phyloP scores from a whole-genome alignment of 2,888 invertebrate species.

The Mythimna impura region DNA sequence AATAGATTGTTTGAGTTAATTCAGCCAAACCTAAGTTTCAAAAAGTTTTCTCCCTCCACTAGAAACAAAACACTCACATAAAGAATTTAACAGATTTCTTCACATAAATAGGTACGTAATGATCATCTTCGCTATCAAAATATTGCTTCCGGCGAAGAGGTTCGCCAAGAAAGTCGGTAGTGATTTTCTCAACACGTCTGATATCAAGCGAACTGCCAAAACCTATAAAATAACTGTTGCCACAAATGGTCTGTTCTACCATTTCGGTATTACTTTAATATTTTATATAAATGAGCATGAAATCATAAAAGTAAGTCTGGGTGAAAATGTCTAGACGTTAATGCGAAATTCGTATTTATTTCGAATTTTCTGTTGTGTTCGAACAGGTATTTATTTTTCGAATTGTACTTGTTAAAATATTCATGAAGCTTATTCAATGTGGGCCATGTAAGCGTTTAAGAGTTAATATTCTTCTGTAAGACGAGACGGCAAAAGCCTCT shows the following conservation, averaged over 20 bases:
- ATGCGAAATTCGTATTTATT: slow-evolving; percentile 3
- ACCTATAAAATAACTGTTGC: slow-evolving; percentile 34
- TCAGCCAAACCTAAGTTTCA: not conserved
- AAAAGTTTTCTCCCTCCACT: not conserved
- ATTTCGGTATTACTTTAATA: slow-evolving; percentile 15
- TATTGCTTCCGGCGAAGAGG: slow-evolving; percentile 32
- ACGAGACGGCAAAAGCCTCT: slow-evolving; percentile 61
- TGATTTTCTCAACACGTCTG: slow-evolving; percentile 33
- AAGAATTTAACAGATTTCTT: slow-evolving; percentile 19
- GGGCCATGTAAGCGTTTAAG: slow-evolving; percentile 60
- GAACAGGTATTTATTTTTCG: slow-evolving; percentile 41
- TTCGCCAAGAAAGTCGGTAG: slow-evolving; percentile 43
- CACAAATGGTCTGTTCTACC: slow-evolving; percentile 22
- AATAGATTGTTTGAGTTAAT: slow-evolving; percentile 4
- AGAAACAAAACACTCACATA: not conserved
- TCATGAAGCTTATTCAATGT: slow-evolving; percentile 58
- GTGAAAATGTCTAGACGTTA: slow-evolving; percentile 5
- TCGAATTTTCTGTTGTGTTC: slow-evolving; percentile 13
- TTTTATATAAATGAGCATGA: slow-evolving; percentile 11
- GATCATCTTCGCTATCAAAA: slow-evolving; percentile 28
- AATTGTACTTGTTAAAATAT: slow-evolving; percentile 61
- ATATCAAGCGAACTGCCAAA: slow-evolving; percentile 27
- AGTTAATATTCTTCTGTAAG: slow-evolving; percentile 67
- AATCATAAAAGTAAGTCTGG: slow-evolving; percentile 7
- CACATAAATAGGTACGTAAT: slow-evolving; percentile 25